Evolutionary conservation across 2,797 vertebrate species (phyloP), one percentile per base, ranked within the genome.

Genomic region (Urocyon cinereoargenteus): DNA sequence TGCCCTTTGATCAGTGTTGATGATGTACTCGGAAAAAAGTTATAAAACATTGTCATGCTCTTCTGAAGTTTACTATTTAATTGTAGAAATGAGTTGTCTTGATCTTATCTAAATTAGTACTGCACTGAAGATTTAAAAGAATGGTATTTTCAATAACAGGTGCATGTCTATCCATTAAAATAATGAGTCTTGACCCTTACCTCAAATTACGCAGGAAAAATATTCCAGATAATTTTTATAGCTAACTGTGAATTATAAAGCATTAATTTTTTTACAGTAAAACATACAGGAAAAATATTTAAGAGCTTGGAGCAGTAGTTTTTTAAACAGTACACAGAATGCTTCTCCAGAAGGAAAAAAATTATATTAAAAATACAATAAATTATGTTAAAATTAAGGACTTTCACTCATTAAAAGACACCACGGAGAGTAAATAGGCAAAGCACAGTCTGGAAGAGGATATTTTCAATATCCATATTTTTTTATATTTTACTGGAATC

Each of bases 151-250:
- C 61, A 81, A 31, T 66, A 82, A 89, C n/a, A 40, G 28, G 24
- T 72, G 1, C 26, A 72, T 90, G 0, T 61, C 8, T 62, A 26
- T n/a, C n/a, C 22, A 64, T n/a, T 31, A 57, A 59, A 94, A 70
- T 89, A 81, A 40, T 21, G 16, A 49, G 55, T 22, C 18, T 92
- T 84, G 2, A 92, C 1, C 62, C 49, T 70, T 53, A 68, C 11
- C 19, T 95, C 45, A 96, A 86, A 85, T 75, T 24, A 86, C 86
- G n/a, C 5, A 95, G 13, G 28, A 70, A 96, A 87, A n/a, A 3
- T 77, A 75, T 34, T 85, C 22, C 19, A 55, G 7, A 86, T 86
- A 75, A 62, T 55, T 59, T 57, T 88, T 81, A 77, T 64, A 88
- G 9, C 22, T 40, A 68, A 87, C 77, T 53, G 26, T 28, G 24